Base-by-base conservation (phyloP, 2,113 vertebrate species). In the Sorex fumeus region DNA sequence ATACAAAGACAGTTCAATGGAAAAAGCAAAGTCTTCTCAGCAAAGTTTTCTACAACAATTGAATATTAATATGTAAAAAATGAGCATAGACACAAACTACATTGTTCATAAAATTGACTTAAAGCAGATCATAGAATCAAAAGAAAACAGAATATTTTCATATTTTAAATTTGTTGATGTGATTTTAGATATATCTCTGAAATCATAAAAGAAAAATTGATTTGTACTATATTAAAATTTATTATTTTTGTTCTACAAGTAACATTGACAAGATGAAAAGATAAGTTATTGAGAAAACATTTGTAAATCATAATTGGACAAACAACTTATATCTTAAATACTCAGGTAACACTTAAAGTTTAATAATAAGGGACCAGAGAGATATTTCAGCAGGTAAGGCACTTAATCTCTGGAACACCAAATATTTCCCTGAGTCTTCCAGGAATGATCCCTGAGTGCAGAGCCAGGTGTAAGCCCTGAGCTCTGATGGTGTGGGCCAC, bases 1-100 rank as follows among this genome's bases (percentile, higher is more conserved):
- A 7, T 40, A 7, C 40, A 72, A 82, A 72, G 34, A 32, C 30
- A 82, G 36, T 70, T 77, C 53, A 82, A 62, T 50, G 23, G 12
- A 75, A n/a, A 87, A 87, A 78, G 27, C 67, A 62, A 25, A 79
- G n/a, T 32, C 40, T 62, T 91, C 91, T 86, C 81, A 60, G 53
- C 8, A 82, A 66, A 81, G 45, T 45, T 60, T 71, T 18, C 19
- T 75, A 15, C 16, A 67, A 67, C 18, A 47, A 66, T 50, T 77
- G 53, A 75, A 78, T 10, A 69, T 30, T 25, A 11, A 36, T 21
- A 15, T 25, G 50, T 67, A 77, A 87, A 87, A 70, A 69, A 43
- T 32, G 1, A 70, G 43, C 8, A 6, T 83, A 77, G 62, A 91
- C 21, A 77, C 47, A 71, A n/a, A 66, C 40, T 30, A 60, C 0